Conservation (phyloP, 1,140 invertebrate genomes). For the Pseudomyrmex concolor region DNA sequence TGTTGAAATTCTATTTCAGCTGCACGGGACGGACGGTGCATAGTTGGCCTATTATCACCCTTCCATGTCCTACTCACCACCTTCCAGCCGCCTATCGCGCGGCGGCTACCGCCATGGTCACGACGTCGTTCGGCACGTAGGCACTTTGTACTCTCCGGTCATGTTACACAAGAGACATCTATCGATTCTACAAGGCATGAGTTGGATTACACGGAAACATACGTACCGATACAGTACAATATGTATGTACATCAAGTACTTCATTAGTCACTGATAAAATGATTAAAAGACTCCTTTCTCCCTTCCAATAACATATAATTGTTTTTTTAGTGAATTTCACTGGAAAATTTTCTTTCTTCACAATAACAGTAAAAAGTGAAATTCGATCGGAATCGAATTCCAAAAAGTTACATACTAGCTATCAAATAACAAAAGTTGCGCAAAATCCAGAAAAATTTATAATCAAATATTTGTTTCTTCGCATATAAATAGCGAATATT, state of each 20-base stretch:
- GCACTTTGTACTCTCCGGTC: conserved; percentile 30
- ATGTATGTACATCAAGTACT: background rate
- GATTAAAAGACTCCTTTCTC: no score
- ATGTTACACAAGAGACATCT: conserved; percentile 15
- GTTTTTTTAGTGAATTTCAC: no score
- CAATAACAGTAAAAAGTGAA: no score
- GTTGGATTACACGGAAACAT: background rate
- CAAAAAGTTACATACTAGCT: no score
- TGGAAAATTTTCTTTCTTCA: no score
- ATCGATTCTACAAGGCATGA: background rate
- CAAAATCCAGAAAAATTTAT: no score
- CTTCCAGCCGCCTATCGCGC: background rate
- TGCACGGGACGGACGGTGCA: conserved; percentile 52
- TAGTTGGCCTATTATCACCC: conserved; percentile 73
- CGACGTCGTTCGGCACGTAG: conserved; percentile 75
- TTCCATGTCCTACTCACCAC: background rate
- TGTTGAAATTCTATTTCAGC: conserved; percentile 63
- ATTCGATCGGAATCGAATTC: no score
- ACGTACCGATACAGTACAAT: background rate
- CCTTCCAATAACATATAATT: no score
- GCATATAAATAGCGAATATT: no score
- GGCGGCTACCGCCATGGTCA: conserved; percentile 71
- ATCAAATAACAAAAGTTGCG: no score
- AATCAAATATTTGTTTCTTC: no score
- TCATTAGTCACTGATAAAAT: no score